phyloP scores from a whole-genome alignment of 1,140 invertebrate species.

The Papilio aristodemus region DNA sequence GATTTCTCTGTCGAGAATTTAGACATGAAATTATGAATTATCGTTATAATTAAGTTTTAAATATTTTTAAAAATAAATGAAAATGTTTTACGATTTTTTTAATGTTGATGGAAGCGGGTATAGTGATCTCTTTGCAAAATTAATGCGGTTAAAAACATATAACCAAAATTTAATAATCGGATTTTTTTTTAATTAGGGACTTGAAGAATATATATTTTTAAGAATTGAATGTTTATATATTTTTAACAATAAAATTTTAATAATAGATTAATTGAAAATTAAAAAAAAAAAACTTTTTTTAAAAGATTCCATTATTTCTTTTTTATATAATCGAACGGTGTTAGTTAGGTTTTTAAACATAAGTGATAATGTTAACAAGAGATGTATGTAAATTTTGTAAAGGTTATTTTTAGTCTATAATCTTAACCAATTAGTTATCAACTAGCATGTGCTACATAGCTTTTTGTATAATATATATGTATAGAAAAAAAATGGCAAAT shows the following conservation, averaged over 20 bases:
- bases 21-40: background rate
- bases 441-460: conserved; percentile 40
- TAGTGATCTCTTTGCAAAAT: conserved; percentile 30
- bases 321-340: conserved; percentile 50
- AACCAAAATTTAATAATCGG: conserved; percentile 44
- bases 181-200: conserved; percentile 40
- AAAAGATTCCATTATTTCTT: conserved; percentile 65
- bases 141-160: conserved; percentile 34
- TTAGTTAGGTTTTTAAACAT: conserved; percentile 50
- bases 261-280: conserved; percentile 38
- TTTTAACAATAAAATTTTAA: conserved; percentile 49
- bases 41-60: background rate
- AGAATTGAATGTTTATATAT: conserved; percentile 58
- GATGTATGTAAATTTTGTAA: conserved; percentile 65
- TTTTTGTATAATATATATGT: conserved; percentile 57
- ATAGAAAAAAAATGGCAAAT: conserved; percentile 40
- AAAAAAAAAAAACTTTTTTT: conserved; percentile 44
- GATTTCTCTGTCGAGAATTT: background rate
- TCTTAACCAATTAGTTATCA: conserved; percentile 10
- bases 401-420: conserved; percentile 40
- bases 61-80: background rate
- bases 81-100: background rate
- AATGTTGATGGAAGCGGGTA: conserved; percentile 2
- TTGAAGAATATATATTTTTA: conserved; percentile 54
- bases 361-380: conserved; percentile 48